Percentiles rank a stretch among this genome's conserved stretches.
Evolutionary conservation across 1,140 invertebrate genomes (phyloP).

Genomic region (Trypoxylus dichotomus): DNA sequence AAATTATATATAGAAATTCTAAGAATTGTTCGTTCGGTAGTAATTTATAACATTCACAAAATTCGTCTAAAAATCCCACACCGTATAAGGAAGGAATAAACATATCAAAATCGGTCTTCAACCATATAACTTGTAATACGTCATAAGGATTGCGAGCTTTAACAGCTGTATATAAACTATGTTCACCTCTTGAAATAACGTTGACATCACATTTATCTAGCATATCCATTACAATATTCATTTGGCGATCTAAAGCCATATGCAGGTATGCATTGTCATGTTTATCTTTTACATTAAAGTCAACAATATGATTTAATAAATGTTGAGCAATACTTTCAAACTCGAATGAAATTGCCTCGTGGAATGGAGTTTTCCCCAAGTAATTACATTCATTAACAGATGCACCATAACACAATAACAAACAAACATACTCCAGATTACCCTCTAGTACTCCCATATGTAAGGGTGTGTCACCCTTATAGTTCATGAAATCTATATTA

Average conservation of each 20-base stretch:
- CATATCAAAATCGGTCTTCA: background rate
- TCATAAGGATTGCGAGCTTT: background rate
- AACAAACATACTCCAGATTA: conserved; percentile 9
- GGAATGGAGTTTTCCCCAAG: background rate
- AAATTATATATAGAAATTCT: background rate
- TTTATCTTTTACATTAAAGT: background rate
- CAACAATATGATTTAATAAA: background rate
- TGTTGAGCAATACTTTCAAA: background rate
- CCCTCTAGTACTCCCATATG: background rate
- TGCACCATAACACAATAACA: conserved; percentile 26
- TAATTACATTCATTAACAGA: conserved; percentile 1
- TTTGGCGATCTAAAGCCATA: background rate
- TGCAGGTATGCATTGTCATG: background rate
- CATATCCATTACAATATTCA: background rate
- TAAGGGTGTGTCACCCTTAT: background rate
- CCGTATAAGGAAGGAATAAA: background rate
- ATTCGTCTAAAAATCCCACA: background rate
- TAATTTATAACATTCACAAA: background rate
- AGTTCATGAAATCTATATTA: background rate
- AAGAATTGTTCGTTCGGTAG: background rate
- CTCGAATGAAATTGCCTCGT: background rate
- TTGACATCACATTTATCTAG: background rate
- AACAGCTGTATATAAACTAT: background rate
- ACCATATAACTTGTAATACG: background rate
- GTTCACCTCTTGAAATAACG: background rate